Evolutionary conservation across 2,797 vertebrate species (phyloP), one percentile per base, ranked within the genome.

Genomic region (Sebastes baramenuke): DNA sequence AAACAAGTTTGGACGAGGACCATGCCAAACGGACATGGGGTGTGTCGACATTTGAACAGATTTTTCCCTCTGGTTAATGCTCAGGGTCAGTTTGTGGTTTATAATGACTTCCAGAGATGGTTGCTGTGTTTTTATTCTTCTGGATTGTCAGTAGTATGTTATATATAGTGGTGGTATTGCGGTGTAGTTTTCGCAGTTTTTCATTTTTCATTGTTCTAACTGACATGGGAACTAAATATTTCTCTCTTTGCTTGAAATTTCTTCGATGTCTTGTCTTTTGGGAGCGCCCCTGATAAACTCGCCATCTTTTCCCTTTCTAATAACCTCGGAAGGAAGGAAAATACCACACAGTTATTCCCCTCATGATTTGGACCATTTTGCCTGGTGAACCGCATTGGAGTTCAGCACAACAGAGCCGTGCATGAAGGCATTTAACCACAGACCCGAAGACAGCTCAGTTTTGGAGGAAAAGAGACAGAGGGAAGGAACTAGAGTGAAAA

Each of bases 371-470:
- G 86, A 86, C 75, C 55, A 77, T 82, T 93, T 86, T 89, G 70
- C 36, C 80, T 84, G 90, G 88, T 79, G 75, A 92, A 93, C 89
- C 89, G 10, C 89, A 84, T 29, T 81, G 66, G 25, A 82, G 61
- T 65, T 80, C 64, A 82, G 81, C 81, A 84, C 78, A 90, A 84
- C 83, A 87, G 80, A 84, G 79, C 82, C 3, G 59, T 64, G 89
- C 90, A 92, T 80, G 83, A 82, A 93, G 88, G 86, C 87, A 88
- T 93, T 81, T 73, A 64, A 90, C 93, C 89, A 86, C 87, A 90
- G 86, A 76, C 59, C 59, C 54, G 6, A 65, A 82, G 83, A 88
- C 74, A 36, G 79, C 73, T 83, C 64, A 16, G 83, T 81, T 82
- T 9, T 75, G 59, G 52, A 85, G 55, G 42, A 30, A 72, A 46